Base-by-base conservation (phyloP, 2,888 invertebrate genomes). In the Mesochorus sp. region DNA sequence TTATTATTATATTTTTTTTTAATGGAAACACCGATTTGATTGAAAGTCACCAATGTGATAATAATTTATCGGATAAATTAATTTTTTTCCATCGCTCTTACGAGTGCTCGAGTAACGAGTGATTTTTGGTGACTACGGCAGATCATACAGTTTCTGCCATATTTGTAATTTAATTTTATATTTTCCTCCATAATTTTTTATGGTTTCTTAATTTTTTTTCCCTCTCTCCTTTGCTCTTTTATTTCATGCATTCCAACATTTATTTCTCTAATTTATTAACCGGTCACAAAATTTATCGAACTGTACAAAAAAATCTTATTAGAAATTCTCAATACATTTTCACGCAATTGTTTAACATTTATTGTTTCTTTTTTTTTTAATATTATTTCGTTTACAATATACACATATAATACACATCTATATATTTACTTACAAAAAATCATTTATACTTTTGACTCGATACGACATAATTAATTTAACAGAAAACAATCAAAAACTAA, bases 41-140 rank as follows among this genome's bases (percentile, higher is more conserved):
- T 14, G 26, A 28, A 28, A 53, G 14, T 14, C 12, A 49, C 24
- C 3, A 53, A 44, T 44, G 14, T 44, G 44, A 57, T 6, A 62
- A 12, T 49, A 57, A n/a, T n/a, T n/a, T n/a, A n/a, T n/a, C n/a
- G n/a, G 39, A n/a, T 21, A 37, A 12, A 44, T 24, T 64, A 53
- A 47, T 66, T 47, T 14, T 42, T 24, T 68, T 72, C 74, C 42
- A 55, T 59, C 31, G 21, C 26, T 62, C 44, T 8, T 47, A 6
- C 31, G 8, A 19, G 75, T 78, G 73, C 75, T 73, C 70, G 62
- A 68, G 71, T 79, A 82, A 80, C 77, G 39, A 80, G 81, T 80
- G 82, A n/a, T 75, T 64, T 64, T 49, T 42, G 24, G 47, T 72
- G 44, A 71, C 66, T 66, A 47, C 57, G 39, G 53, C 39, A 39